Conservation (phyloP, 2,113 vertebrate genomes). For the Hyla sarda region DNA sequence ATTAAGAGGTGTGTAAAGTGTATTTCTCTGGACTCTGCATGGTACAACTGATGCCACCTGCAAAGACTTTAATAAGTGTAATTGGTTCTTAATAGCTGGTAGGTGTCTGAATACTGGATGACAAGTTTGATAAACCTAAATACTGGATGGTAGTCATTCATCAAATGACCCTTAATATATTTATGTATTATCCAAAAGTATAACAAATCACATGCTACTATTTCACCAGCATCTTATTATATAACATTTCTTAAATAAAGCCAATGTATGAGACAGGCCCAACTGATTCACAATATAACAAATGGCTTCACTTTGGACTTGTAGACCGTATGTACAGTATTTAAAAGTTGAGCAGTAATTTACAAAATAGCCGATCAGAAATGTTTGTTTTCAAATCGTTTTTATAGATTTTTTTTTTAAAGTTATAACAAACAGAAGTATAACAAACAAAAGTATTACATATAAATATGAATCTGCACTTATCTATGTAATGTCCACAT, state of each 20-base stretch:
- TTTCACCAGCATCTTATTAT: background rate
- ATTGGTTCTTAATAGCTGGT: conserved; percentile 51
- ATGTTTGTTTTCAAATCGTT: too few species aligned
- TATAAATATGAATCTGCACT: too few species aligned
- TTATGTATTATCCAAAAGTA: background rate
- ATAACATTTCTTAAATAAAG: background rate
- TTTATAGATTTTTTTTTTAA: too few species aligned
- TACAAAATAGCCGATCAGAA: too few species aligned
- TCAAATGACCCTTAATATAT: background rate
- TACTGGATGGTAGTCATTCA: background rate
- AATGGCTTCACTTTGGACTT: too few species aligned
- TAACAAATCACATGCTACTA: background rate
- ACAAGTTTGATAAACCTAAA: conserved; percentile 30
- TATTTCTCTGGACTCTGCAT: conserved; percentile 27
- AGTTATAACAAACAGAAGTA: too few species aligned
- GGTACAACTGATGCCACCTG: conserved; percentile 36
- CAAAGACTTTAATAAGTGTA: conserved; percentile 49
- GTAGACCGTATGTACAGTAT: too few species aligned
- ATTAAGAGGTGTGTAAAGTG: conserved; percentile 54
- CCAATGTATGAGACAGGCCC: background rate
- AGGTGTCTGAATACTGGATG: conserved; percentile 47
- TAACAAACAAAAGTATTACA: too few species aligned
- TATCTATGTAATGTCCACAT: too few species aligned
- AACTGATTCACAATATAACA: too few species aligned
- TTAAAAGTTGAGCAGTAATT: too few species aligned